Conservation (phyloP, 2,888 invertebrate genomes). For the Margaritifera margaritifera region DNA sequence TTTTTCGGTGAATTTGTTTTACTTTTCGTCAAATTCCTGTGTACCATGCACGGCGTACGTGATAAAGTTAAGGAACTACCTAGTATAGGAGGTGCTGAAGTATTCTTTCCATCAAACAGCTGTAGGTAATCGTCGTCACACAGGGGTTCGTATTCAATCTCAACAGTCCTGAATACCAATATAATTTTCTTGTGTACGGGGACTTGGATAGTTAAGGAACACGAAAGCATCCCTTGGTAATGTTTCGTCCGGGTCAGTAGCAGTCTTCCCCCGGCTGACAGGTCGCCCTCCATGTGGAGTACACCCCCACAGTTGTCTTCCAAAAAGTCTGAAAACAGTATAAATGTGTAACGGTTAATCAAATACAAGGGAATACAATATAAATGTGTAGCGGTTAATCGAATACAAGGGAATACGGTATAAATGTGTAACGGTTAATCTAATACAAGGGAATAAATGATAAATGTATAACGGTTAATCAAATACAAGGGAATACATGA, state of each 20-base stretch:
- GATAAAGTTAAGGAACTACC: slow-evolving; percentile 21
- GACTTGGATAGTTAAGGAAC: slow-evolving; percentile 33
- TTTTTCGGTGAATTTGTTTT: too few species aligned
- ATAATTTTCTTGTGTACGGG: slow-evolving; percentile 22
- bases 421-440: too few species aligned
- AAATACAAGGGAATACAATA: too few species aligned
- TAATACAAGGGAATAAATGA: too few species aligned
- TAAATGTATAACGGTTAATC: too few species aligned
- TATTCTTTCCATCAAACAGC: slow-evolving; percentile 32
- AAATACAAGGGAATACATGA: too few species aligned
- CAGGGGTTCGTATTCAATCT: slow-evolving; percentile 38
- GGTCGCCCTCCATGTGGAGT: slow-evolving; percentile 25
- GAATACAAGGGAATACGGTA: too few species aligned
- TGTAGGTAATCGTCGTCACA: slow-evolving; percentile 45
- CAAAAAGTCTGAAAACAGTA: slow-evolving; percentile 28
- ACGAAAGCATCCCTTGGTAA: slow-evolving; percentile 35
- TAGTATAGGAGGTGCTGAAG: slow-evolving; percentile 14
- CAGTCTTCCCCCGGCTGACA: slow-evolving; percentile 30
- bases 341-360: too few species aligned
- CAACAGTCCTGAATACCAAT: slow-evolving; percentile 38
- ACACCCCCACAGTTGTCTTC: slow-evolving; percentile 34
- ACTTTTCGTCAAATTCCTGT: too few species aligned
- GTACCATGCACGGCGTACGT: too few species aligned
- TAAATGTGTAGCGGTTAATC: too few species aligned
- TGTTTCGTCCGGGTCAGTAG: slow-evolving; percentile 28